phyloP scores from a whole-genome alignment of 2,888 invertebrate species.

The Brenthis daphne region DNA sequence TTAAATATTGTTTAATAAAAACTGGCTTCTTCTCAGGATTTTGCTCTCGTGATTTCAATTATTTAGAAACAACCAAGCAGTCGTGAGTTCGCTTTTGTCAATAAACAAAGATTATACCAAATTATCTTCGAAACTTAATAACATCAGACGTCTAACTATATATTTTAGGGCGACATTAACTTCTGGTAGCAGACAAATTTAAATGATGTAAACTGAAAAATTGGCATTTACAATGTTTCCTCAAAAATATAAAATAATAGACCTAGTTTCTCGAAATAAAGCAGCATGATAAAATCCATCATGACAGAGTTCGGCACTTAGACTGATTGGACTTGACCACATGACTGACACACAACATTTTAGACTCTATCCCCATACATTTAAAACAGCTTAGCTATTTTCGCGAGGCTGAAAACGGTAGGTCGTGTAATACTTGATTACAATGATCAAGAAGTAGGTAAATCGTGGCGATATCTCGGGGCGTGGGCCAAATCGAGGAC shows the following conservation, averaged over 20 bases:
- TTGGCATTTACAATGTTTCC: slow-evolving; percentile 51
- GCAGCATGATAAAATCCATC: slow-evolving; percentile 29
- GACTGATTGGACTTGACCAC: slow-evolving; percentile 31
- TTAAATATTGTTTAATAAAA: no score
- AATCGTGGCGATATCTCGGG: slow-evolving; percentile 69
- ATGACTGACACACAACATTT: slow-evolving; percentile 11
- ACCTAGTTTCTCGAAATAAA: slow-evolving; percentile 24
- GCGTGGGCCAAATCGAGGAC: slow-evolving; percentile 74
- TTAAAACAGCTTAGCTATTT: slow-evolving; percentile 12
- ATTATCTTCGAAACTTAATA: neutral
- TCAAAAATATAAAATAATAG: slow-evolving; percentile 18
- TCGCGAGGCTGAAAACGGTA: slow-evolving; percentile 43
- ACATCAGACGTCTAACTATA: slow-evolving; percentile 10
- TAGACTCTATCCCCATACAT: slow-evolving; percentile 10
- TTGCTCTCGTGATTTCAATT: no score
- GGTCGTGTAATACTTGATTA: slow-evolving; percentile 41
- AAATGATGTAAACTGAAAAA: slow-evolving; percentile 39
- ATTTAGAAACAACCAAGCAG: neutral
- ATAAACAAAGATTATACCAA: neutral
- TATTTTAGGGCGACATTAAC: slow-evolving; percentile 11
- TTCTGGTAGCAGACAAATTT: slow-evolving; percentile 2
- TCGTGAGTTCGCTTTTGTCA: neutral
- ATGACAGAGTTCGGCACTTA: slow-evolving; percentile 37
- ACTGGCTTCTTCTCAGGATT: no score
- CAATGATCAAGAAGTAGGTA: slow-evolving; percentile 72